Evolutionary conservation across 1,140 invertebrate genomes (phyloP), one percentile per base, ranked within the genome.

Genomic region (Cotesia chilonis): DNA sequence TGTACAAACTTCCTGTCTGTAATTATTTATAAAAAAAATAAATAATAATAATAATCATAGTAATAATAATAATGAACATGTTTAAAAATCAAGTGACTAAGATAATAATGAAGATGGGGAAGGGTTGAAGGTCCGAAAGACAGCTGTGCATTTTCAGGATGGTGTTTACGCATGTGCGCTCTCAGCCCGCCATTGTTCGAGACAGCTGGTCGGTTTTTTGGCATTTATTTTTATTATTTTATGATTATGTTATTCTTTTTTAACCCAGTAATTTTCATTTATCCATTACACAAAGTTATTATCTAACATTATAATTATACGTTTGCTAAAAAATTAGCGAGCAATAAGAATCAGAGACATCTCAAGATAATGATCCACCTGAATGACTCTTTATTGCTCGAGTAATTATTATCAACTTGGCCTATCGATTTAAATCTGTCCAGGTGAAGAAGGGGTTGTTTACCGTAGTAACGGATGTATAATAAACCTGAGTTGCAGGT

Each of bases 91-190:
- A 37, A 51, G 36, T 28, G 28, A 28, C 28, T 28, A 20, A 47
- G 61, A 70, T 47, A 57, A 41, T 20, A 47, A 71, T 47, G 54
- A 67, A 60, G 55, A 35, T 61, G 38, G 51, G 38, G 47, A 72
- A 74, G 73, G 64, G 57, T 74, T 61, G 65, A 71, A 68, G 59
- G 20, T 37, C 37, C 63, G 63, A 54, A 54, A 41, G 72, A 66
- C 73, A 71, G 68, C 73, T 74, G 73, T 74, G 69, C 67, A 68
- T 70, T 74, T 74, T 71, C 41, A 36, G 70, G 38, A 72, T 72
- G 14, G 64, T 72, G 64, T 72, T 72, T 72, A 72, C 70, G 70
- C 70, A 72, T 72, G 70, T 72, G 70, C 70, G 37, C 64, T 55
- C 37, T 72, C 54, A 60, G 68, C 72, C 68, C 68, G 72, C 68